Evolutionary conservation across 1,140 invertebrate genomes (phyloP), one percentile per base, ranked within the genome.

Genomic region (Caenorhabditis latens): DNA sequence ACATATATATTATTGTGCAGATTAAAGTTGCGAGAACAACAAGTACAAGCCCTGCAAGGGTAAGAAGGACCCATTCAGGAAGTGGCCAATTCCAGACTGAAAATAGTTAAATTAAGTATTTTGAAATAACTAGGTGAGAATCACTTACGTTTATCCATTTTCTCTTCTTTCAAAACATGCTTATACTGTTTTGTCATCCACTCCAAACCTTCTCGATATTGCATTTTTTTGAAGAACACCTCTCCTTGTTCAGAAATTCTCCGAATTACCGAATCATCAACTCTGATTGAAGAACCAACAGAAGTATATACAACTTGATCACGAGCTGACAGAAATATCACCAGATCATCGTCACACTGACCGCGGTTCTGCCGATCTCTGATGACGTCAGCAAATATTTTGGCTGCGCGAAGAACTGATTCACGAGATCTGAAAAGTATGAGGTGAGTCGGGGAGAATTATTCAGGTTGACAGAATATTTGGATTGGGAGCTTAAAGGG

Each of bases 261-360:
- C 14, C 21, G 19, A 14, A 84, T 84, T 4, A 53, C 32, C 14
- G 53, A 58, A 53, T 61, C 40, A 57, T 75, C 50, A n/a, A 71
- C 61, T 53, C 24, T 71, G 24, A 83, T 85, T 19, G 71, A 21
- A 55, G 67, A 71, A 58, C 87, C 87, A 55, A 85, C 40, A 24
- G 87, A 88, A 24, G 87, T 84, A 24, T 63, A 88, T 21, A 88
- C 84, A 24, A 85, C 87, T 57, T 84, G 21, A 57, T 88, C 87
- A n/a, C 48, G 40, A 32, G 53, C 67, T 5, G 87, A 88, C 43
- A 88, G 48, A n/a, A 88, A 84, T 21, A 88, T 88, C 13, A 88
- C 32, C 48, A 88, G 16, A 43, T 88, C 87, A 50, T 88, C 87
- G 63, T 88, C 83, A 48, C 87, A 88, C 40, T 88, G 87, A 19